Evolutionary conservation across 2,888 invertebrate species (phyloP).

Genomic region (Hemaris fuciformis): DNA sequence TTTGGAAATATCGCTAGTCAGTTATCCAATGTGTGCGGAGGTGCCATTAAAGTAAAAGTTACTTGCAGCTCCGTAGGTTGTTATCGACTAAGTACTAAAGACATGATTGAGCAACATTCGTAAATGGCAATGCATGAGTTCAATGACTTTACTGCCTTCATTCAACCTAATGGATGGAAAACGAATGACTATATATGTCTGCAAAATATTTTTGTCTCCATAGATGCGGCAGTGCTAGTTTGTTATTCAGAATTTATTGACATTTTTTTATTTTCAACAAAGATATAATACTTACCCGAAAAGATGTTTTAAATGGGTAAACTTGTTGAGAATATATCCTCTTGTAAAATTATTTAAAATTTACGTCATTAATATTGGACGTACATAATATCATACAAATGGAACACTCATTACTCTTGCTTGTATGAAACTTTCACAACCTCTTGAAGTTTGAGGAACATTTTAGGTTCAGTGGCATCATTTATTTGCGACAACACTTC

Average conservation of each 20-base stretch:
- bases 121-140: constrained; percentile 9
- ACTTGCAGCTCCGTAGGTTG: neutral
- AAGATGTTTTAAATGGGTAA: no score
- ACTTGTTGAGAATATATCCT: no score
- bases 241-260: neutral
- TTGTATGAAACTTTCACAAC: no score
- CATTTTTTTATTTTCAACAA: neutral
- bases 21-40: constrained; percentile 1
- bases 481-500: neutral
- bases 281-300: neutral
- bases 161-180: constrained; percentile 7
- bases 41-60: constrained; percentile 9
- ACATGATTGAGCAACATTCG: constrained; percentile 7
- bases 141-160: constrained; percentile 7
- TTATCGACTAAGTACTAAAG: constrained; percentile 9
- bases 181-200: neutral
- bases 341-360: no score
- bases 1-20: neutral
- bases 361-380: no score
- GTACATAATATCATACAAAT: no score
- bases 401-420: no score
- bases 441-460: no score
- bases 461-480: neutral
- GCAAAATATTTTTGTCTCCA: neutral
- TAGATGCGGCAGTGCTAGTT: neutral